Base-by-base conservation (phyloP, 2,888 invertebrate genomes). In the Trichogramma evanescens region DNA sequence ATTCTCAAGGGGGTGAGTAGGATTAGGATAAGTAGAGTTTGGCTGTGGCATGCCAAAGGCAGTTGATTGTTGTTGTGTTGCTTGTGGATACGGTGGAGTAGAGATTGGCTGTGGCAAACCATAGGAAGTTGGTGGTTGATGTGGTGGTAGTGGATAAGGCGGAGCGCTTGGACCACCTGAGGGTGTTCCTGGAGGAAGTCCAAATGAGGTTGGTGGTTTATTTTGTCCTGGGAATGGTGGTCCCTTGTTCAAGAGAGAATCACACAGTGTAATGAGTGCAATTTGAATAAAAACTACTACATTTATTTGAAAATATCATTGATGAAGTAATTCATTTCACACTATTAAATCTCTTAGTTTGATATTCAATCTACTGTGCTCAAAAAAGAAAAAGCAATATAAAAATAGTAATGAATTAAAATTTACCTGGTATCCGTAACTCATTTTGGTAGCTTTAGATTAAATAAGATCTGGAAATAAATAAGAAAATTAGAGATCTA, bases 381-480 rank as follows among this genome's bases (percentile, higher is more conserved):
- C 42, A 13, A 9, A 44, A 52, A 39, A 38, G 13, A 8, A n/a
- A 53, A 55, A 48, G 58, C 44, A 26, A 51, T 4, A 43, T 2
- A 54, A 46, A 58, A 56, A 48, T 40, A 55, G 55, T 49, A 50
- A 44, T 52, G 46, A 58, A 46, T 4, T 26, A 50, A 5, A 66
- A 70, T 68, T 72, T 58, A 76, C 76, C 69, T 74, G 74, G 58
- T 76, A 76, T 54, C 75, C 75, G 71, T 76, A 76, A 68, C 74
- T 76, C 76, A 76, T 76, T 43, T 68, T 72, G 64, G 41, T 46
- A 9, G 60, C 10, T 57, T 42, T 49, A 9, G 8, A 39, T 40
- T 43, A 43, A 55, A 48, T 6, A 43, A 62, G 39, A 13, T 52
- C 62, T 62, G 56, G 4, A 62, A 62, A 9, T 49, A 56, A 56